A percentile compares a stretch with the other conserved stretches of the same genome.
Conservation (phyloP, 2,888 invertebrate genomes). For the Zaprionus lineosus region DNA sequence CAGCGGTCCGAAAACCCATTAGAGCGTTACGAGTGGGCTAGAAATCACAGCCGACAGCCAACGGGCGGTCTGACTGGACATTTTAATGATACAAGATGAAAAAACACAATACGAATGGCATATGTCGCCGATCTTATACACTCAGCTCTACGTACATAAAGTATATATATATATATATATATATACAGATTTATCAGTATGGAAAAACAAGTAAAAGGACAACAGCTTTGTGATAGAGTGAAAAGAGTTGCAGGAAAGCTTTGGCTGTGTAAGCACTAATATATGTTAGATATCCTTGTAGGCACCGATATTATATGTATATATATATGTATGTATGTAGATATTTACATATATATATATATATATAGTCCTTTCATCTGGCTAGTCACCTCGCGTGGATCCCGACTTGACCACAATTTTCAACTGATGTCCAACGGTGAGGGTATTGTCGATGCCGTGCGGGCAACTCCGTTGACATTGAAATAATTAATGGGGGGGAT, state of each 20-base stretch:
- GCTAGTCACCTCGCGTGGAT: no score
- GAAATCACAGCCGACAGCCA: constrained; percentile 62
- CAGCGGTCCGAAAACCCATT: constrained; percentile 55
- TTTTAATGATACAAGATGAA: constrained; percentile 66
- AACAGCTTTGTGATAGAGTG: no score
- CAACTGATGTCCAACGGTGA: constrained; percentile 19
- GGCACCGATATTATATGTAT: no score
- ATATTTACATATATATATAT: no score
- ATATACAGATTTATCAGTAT: no score
- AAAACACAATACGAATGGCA: constrained; percentile 17
- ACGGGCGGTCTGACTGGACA: constrained; percentile 65
- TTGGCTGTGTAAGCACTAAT: no score
- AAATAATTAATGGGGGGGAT: constrained; percentile 57
- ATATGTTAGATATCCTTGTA: no score
- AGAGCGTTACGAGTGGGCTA: constrained; percentile 53
- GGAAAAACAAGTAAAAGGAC: no score
- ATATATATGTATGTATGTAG: no score
- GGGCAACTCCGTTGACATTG: constrained; percentile 64
- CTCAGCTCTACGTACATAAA: constrained; percentile 15
- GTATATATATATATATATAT: background rate
- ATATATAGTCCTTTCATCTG: no score
- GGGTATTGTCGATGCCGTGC: constrained; percentile 50
- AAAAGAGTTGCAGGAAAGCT: no score
- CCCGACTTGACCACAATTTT: no score
- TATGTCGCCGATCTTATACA: constrained; percentile 27